phyloP scores from a whole-genome alignment of 2,888 invertebrate genomes.

The Fabriciana adippe region DNA sequence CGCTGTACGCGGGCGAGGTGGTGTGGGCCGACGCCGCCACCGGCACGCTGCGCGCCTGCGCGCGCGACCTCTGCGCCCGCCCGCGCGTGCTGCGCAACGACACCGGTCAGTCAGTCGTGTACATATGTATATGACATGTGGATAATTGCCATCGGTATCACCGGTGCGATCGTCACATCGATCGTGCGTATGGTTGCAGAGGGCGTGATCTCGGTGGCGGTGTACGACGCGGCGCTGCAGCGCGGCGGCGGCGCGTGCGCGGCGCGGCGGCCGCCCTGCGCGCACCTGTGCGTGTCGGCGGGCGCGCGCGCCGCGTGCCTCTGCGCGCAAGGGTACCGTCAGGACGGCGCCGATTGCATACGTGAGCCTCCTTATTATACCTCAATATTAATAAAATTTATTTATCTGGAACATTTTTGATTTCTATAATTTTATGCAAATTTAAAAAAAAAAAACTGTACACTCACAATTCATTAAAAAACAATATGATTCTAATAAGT shows the following conservation, averaged over 20 bases:
- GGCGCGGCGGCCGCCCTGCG: conserved; percentile 58
- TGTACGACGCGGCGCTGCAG: conserved; percentile 67
- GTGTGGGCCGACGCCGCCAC: conserved; percentile 86
- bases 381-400: too few relatives aligned
- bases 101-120: conserved; percentile 66
- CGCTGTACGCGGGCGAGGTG: conserved; percentile 84
- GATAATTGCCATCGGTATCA: too few relatives aligned
- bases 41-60: conserved; percentile 79
- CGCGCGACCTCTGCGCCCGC: conserved; percentile 77
- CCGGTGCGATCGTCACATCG: too few relatives aligned
- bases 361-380: conserved; percentile 70
- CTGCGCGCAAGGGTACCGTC: background rate
- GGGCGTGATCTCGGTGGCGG: conserved; percentile 56
- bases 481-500: too few relatives aligned
- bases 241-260: conserved; percentile 38
- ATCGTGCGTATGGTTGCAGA: background rate
- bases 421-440: too few relatives aligned
- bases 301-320: conserved; percentile 46
- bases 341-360: conserved; percentile 75
- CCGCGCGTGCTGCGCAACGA: conserved; percentile 77
- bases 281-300: conserved; percentile 87
- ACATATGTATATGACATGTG: too few relatives aligned
- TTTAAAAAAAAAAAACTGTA: too few relatives aligned
- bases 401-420: too few relatives aligned
- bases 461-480: too few relatives aligned